Conservation (phyloP, 2,113 vertebrate genomes). For the Parus major region DNA sequence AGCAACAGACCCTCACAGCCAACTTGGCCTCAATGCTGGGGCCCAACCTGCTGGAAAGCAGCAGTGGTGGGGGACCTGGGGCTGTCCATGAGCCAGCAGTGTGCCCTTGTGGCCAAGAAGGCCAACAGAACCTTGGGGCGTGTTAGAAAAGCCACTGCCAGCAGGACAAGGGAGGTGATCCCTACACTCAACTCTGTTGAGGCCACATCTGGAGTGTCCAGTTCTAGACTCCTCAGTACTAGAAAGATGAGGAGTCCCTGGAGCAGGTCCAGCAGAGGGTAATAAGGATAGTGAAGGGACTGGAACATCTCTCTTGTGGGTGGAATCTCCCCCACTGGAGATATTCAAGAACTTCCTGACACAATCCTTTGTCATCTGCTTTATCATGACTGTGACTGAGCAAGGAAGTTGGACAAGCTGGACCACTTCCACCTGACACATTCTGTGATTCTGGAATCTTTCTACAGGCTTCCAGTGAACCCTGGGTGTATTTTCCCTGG, state of each 20-base stretch:
- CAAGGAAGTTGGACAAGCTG: neutral
- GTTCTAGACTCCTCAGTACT: neutral
- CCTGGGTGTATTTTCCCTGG: neutral
- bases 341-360: neutral
- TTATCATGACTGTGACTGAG: neutral
- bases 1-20: neutral
- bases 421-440: neutral
- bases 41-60: neutral
- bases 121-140: neutral
- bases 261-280: neutral
- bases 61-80: neutral
- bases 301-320: neutral
- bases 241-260: neutral
- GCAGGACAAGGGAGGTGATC: neutral
- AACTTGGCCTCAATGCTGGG: neutral
- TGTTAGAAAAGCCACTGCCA: accelerated
- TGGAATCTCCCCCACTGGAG: neutral
- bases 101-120: neutral
- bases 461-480: neutral
- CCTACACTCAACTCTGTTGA: neutral
- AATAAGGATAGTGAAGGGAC: neutral
- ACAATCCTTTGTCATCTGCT: neutral
- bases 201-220: neutral
- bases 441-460: neutral
- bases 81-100: neutral